These are phyloP conservation scores for Lamprotornis superbus DNA, from an alignment of 2,113 vertebrate genomes.

Conservation along the genomic window DNA sequence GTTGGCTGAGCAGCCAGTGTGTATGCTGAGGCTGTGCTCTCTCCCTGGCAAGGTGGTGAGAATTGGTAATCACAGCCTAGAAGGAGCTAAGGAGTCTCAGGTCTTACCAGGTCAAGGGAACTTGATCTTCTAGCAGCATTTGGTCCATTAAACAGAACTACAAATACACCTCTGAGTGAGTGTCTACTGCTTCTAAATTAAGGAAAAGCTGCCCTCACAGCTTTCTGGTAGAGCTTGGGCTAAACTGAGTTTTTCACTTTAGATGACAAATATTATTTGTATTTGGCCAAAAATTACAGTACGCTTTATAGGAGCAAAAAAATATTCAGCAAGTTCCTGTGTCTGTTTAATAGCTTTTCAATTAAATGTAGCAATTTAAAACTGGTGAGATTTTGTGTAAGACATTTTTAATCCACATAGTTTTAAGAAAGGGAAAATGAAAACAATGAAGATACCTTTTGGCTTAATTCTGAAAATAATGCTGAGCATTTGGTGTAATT, in stretches of 20 bases:
- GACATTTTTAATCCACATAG: neutral
- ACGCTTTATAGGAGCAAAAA: neutral
- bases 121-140: neutral
- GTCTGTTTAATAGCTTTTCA: neutral
- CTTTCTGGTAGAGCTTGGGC: neutral
- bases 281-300: neutral
- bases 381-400: neutral
- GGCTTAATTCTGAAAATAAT: neutral
- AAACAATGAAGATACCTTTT: neutral
- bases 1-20: neutral
- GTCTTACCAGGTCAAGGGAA: neutral
- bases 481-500: neutral
- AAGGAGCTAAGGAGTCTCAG: neutral
- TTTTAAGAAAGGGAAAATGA: neutral
- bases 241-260: neutral
- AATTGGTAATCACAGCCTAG: neutral
- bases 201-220: neutral
- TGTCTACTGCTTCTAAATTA: neutral
- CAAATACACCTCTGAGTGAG: neutral
- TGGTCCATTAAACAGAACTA: neutral
- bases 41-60: neutral
- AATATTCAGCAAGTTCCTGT: neutral
- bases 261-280: neutral
- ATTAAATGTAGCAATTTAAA: neutral
- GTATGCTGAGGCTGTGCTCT: neutral